Percentiles rank a stretch among this genome's conserved stretches.
These are phyloP conservation scores for Thymelicus acteon DNA, from an alignment of 2,888 invertebrate genomes.

Conservation along the genomic window DNA sequence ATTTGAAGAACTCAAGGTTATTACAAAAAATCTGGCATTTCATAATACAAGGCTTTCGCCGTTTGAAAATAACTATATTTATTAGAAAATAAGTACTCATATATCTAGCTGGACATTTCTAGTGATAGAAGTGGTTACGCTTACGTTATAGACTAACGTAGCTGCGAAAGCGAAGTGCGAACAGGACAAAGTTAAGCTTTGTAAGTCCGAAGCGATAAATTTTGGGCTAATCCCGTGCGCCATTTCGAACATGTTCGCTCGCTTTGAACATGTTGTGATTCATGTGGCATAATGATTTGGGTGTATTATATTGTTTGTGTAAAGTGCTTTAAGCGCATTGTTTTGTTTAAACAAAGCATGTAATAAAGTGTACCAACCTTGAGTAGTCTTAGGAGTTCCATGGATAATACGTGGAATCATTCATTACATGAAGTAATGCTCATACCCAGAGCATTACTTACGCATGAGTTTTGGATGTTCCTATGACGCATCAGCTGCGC, in stretches of 20 bases:
- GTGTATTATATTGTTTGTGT: slow-evolving; percentile 19
- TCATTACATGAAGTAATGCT: no score
- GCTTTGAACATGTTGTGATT: slow-evolving; percentile 41
- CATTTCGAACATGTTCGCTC: slow-evolving; percentile 46
- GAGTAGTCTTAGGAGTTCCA: not conserved
- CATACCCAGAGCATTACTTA: no score
- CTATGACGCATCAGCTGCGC: no score
- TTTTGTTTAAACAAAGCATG: not conserved
- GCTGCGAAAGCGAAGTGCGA: slow-evolving; percentile 26
- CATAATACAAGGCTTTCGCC: no score
- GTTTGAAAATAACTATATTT: not conserved
- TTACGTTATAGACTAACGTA: no score
- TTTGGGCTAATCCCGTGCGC: slow-evolving; percentile 54
- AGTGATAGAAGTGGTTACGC: not conserved
- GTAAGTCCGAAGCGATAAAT: slow-evolving; percentile 56
- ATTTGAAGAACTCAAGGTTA: no score
- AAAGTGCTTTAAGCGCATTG: not conserved
- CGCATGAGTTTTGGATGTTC: no score
- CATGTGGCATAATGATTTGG: slow-evolving; percentile 37
- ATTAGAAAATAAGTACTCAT: no score
- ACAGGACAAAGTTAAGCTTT: slow-evolving; percentile 49
- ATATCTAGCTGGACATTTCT: not conserved
- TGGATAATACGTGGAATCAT: not conserved
- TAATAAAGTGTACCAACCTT: not conserved
- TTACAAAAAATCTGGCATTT: no score